These are phyloP conservation scores for Oophaga pumilio DNA, from an alignment of 2,113 vertebrate species.

Conservation along the genomic window DNA sequence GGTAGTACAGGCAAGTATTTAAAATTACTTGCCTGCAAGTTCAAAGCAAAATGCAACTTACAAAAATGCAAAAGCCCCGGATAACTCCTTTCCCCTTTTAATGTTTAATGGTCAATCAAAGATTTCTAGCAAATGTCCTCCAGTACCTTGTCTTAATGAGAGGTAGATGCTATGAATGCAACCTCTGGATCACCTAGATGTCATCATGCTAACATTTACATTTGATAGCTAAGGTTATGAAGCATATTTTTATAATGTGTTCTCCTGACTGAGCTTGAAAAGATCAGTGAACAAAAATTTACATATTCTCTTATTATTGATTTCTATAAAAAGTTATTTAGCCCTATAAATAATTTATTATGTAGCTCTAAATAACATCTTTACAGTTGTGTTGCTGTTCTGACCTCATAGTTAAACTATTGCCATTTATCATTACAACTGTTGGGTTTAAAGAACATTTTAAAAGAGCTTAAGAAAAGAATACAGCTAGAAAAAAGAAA, in stretches of 20 bases:
- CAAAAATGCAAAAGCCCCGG: too few species aligned
- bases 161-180: not conserved
- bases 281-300: not conserved
- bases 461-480: not conserved
- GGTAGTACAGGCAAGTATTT: too few species aligned
- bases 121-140: not conserved
- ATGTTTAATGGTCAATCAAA: not conserved
- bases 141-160: not conserved
- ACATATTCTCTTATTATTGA: not conserved
- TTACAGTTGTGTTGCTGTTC: slow-evolving; percentile 1
- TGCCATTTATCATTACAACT: not conserved
- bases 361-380: slow-evolving; percentile 13
- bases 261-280: not conserved
- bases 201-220: not conserved
- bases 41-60: too few species aligned
- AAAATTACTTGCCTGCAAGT: too few species aligned
- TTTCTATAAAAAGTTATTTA: not conserved
- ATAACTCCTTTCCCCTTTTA: too few species aligned
- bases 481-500: not conserved
- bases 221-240: not conserved
- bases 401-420: not conserved
- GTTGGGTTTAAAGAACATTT: slow-evolving; percentile 17
- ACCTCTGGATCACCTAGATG: not conserved
- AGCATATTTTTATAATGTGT: not conserved
- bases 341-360: slow-evolving; percentile 18